A percentile compares a stretch with the other conserved stretches of the same genome.
Evolutionary conservation across 2,797 vertebrate genomes (phyloP).

Genomic region (Characodon lateralis): DNA sequence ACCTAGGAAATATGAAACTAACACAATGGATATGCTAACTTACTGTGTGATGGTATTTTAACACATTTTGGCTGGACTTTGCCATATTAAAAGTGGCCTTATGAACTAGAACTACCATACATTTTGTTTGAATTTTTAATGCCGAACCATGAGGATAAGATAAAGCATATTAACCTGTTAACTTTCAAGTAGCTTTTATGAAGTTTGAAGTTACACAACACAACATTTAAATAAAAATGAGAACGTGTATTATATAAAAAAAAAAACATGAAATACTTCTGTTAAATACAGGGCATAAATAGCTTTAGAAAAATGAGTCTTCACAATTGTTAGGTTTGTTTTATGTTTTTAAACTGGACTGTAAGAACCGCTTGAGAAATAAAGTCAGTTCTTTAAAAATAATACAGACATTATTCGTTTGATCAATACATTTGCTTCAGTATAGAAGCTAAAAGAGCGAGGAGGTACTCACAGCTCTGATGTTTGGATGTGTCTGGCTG

Average conservation of each 20-base stretch:
- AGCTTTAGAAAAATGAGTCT: neutral
- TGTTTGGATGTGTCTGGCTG: constrained; percentile 84
- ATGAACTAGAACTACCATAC: neutral
- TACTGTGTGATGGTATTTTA: neutral
- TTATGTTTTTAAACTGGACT: neutral
- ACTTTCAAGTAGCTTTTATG: too few relatives aligned
- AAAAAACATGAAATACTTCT: neutral
- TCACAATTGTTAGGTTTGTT: neutral
- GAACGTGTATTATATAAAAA: neutral
- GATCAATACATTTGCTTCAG: neutral
- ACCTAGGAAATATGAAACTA: too few relatives aligned
- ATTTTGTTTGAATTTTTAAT: neutral
- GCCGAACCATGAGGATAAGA: neutral
- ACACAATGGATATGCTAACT: too few relatives aligned
- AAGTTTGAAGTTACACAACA: neutral
- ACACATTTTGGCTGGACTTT: neutral
- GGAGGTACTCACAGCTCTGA: constrained; percentile 83
- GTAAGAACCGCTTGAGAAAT: constrained; percentile 11
- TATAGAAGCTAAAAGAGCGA: neutral
- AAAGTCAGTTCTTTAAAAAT: neutral
- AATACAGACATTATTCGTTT: neutral
- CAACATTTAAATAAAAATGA: neutral
- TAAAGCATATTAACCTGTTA: neutral
- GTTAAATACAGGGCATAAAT: neutral
- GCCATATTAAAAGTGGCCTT: neutral